Percentiles rank a stretch among this genome's conserved stretches.
These are phyloP conservation scores for Tinea semifulvella DNA, from an alignment of 2,888 invertebrate species.

Conservation along the genomic window DNA sequence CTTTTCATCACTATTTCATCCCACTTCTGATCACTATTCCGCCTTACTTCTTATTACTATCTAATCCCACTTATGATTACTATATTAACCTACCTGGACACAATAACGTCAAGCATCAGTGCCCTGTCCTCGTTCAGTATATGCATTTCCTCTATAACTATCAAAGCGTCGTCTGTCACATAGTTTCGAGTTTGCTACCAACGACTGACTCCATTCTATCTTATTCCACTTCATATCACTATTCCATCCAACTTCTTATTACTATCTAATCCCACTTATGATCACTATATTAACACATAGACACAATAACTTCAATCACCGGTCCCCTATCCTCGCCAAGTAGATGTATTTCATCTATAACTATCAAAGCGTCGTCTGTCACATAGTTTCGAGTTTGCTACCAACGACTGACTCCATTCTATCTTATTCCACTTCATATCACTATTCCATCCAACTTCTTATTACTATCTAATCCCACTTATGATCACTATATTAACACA, in stretches of 20 bases:
- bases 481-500: no score
- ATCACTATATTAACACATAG: conserved; percentile 68
- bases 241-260: no score
- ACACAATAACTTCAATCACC: conserved; percentile 96
- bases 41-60: no score
- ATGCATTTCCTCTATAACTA: conserved; percentile 99
- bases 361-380: conserved; percentile 86
- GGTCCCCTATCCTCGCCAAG: conserved; percentile 91
- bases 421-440: no score
- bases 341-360: conserved; percentile 98
- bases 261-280: no score
- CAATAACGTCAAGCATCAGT: conserved; percentile 95
- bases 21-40: no score
- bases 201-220: conserved; percentile 99
- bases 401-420: conserved; percentile 98
- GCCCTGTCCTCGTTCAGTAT: conserved; percentile 91
- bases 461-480: no score
- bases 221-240: no score
- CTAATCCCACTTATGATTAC: no score
- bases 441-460: no score
- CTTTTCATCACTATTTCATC: no score
- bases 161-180: conserved; percentile 88
- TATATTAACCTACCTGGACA: conserved; percentile 74
- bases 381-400: conserved; percentile 99
- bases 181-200: conserved; percentile 98